Conservation (phyloP, 1,140 invertebrate species). For the honey bee (Apis mellifera) region DNA sequence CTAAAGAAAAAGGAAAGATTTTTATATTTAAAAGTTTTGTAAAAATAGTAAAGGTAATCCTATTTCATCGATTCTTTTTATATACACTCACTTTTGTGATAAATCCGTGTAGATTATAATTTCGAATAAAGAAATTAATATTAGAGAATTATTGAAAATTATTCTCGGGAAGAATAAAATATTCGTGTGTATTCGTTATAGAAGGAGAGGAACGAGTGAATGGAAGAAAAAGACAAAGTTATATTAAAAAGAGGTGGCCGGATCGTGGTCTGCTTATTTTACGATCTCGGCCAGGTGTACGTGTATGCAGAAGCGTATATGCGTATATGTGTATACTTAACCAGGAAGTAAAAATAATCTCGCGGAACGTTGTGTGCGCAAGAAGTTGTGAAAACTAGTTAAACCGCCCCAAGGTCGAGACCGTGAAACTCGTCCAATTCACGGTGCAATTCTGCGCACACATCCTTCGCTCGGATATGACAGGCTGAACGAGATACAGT, state of each 20-base stretch:
- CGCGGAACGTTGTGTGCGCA: constrained; percentile 53
- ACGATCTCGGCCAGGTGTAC: constrained; percentile 24
- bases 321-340: constrained; percentile 38
- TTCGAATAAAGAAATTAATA: too few relatives aligned
- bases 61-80: too few relatives aligned
- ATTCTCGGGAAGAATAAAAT: too few relatives aligned
- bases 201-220: background rate
- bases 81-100: too few relatives aligned
- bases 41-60: too few relatives aligned
- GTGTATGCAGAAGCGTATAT: background rate
- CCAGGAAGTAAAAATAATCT: constrained; percentile 61
- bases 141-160: too few relatives aligned
- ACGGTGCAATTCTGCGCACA: constrained; percentile 62
- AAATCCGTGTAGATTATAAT: too few relatives aligned
- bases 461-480: constrained; percentile 53
- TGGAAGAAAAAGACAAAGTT: background rate
- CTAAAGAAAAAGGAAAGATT: too few relatives aligned
- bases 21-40: too few relatives aligned
- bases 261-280: constrained; percentile 26
- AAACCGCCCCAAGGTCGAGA: constrained; percentile 69
- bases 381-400: constrained; percentile 68
- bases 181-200: too few relatives aligned
- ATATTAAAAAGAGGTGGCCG: constrained; percentile 1
- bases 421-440: constrained; percentile 70
- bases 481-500: constrained; percentile 34